A percentile compares a stretch with the other conserved stretches of the same genome.
Conservation (phyloP, 2,888 invertebrate genomes). For the Scaptodrosophila latifasciaeformis region DNA sequence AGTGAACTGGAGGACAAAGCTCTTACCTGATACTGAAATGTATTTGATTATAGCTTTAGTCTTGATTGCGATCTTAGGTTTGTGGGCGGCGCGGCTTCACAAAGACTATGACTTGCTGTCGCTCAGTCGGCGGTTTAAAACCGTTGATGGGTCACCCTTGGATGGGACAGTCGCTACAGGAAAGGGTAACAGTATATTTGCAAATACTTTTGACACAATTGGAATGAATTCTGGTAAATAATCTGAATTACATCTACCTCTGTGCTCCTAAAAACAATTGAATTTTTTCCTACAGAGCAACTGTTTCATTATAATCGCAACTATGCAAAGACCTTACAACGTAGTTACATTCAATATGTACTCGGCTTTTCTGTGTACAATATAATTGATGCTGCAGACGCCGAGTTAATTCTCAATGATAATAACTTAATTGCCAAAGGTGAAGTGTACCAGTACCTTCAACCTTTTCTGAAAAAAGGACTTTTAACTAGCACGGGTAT, state of each 20-base stretch:
- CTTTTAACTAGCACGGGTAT: slow-evolving; percentile 48
- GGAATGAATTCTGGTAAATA: slow-evolving; percentile 45
- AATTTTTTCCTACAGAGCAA: slow-evolving; percentile 28
- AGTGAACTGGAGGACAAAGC: not conserved
- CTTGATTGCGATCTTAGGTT: slow-evolving; percentile 13
- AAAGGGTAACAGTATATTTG: slow-evolving; percentile 50
- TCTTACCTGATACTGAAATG: slow-evolving; percentile 15
- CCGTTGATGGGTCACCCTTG: slow-evolving; percentile 45
- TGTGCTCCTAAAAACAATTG: not conserved
- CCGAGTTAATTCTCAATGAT: slow-evolving; percentile 50
- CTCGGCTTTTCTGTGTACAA: slow-evolving; percentile 44
- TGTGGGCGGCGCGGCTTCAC: slow-evolving; percentile 17
- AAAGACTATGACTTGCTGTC: slow-evolving; percentile 35
- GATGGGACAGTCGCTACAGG: slow-evolving; percentile 37
- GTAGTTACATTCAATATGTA: slow-evolving; percentile 49
- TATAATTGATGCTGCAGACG: slow-evolving; percentile 50
- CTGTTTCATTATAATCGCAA: slow-evolving; percentile 44
- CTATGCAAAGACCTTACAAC: slow-evolving; percentile 35
- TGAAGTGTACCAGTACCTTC: slow-evolving; percentile 43
- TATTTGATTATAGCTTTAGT: slow-evolving; percentile 13
- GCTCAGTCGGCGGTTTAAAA: slow-evolving; percentile 43
- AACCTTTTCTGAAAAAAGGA: slow-evolving; percentile 52
- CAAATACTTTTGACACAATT: slow-evolving; percentile 54
- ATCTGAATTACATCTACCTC: too few relatives aligned
- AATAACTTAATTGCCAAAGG: slow-evolving; percentile 51